Evolutionary conservation across 2,888 invertebrate species (phyloP).

Genomic region (Parascotia fuliginaria): DNA sequence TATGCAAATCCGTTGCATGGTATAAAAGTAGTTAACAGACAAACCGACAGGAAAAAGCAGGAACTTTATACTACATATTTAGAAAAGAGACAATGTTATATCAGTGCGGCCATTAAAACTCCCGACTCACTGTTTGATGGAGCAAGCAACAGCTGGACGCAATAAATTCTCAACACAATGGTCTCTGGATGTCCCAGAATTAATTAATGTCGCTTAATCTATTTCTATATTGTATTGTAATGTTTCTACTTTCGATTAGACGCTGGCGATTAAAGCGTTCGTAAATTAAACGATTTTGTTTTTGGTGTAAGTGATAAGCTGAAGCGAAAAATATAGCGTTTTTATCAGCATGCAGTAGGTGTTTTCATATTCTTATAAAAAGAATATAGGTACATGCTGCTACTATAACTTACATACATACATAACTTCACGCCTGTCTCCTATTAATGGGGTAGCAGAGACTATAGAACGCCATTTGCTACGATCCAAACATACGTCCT

Average conservation of each 20-base stretch:
- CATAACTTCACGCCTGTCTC: too few species aligned
- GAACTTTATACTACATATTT: constrained; percentile 1
- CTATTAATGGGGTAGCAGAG: too few species aligned
- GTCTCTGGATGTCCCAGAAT: constrained; percentile 51
- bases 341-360: neutral
- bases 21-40: too few species aligned
- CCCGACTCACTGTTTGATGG: constrained; percentile 15
- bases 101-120: constrained; percentile 40
- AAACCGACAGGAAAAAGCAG: too few species aligned
- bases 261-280: constrained; percentile 53
- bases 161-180: constrained; percentile 55
- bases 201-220: constrained; percentile 61
- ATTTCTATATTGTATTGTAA: constrained; percentile 38
- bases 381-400: too few species aligned
- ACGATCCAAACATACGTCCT: too few species aligned
- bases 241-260: constrained; percentile 41
- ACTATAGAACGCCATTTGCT: too few species aligned
- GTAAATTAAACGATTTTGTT: constrained; percentile 49
- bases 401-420: too few species aligned
- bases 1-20: too few species aligned
- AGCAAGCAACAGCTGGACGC: constrained; percentile 56
- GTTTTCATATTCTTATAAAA: too few species aligned
- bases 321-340: constrained; percentile 7
- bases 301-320: constrained; percentile 16
- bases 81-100: constrained; percentile 33